These are phyloP conservation scores for Anguilla anguilla DNA, from an alignment of 2,797 vertebrate genomes.

Conservation along the genomic window DNA sequence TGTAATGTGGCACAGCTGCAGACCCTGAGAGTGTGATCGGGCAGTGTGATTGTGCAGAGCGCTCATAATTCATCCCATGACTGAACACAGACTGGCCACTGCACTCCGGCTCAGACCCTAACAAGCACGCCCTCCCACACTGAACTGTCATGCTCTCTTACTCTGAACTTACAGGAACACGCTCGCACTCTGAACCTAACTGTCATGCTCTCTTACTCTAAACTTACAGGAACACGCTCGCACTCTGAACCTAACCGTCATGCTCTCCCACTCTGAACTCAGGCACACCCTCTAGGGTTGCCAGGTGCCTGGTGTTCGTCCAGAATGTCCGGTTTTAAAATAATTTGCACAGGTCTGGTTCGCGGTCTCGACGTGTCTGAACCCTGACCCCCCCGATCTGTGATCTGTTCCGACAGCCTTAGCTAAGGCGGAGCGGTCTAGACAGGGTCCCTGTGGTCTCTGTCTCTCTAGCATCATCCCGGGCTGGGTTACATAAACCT, in stretches of 20 bases:
- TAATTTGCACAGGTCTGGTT: too few relatives aligned
- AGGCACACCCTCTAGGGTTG: background rate
- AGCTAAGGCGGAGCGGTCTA: background rate
- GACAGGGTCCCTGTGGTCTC: background rate
- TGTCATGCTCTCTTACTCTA: background rate
- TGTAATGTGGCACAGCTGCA: background rate
- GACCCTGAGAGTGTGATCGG: background rate
- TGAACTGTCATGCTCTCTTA: background rate
- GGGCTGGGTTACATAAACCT: conserved; percentile 23
- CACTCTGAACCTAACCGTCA: too few relatives aligned
- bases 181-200: background rate
- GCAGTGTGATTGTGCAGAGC: background rate
- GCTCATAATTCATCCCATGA: background rate
- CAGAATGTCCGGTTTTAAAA: too few relatives aligned
- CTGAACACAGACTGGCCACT: background rate
- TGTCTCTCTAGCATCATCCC: background rate
- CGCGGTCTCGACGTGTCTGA: too few relatives aligned
- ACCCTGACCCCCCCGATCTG: too few relatives aligned
- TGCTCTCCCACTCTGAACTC: too few relatives aligned
- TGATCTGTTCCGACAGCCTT: background rate
- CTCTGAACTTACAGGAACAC: too few relatives aligned
- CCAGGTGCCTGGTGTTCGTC: background rate
- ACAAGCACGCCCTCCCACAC: background rate
- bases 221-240: too few relatives aligned
- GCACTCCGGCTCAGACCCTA: background rate